These are phyloP conservation scores for Altica lythri DNA, from an alignment of 2,888 invertebrate species.

Conservation along the genomic window DNA sequence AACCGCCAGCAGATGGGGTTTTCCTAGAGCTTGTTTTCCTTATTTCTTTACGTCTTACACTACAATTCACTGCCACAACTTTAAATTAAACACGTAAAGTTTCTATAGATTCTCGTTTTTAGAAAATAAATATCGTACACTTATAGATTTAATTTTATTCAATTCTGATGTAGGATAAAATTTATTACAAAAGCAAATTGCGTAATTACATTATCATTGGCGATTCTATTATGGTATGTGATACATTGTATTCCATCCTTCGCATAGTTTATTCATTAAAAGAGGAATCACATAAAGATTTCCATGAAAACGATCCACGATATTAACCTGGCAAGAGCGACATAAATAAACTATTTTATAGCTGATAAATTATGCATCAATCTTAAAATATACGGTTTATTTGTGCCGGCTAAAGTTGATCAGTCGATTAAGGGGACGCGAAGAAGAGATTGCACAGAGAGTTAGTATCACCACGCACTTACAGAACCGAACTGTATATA, in stretches of 20 bases:
- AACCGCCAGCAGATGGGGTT: conserved; percentile 55
- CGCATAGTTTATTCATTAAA: conserved; percentile 28
- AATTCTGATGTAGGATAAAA: too few relatives aligned
- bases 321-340: conserved; percentile 43
- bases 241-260: conserved; percentile 7
- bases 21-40: conserved; percentile 24
- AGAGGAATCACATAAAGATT: conserved; percentile 31
- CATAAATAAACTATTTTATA: conserved; percentile 50
- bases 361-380: conserved; percentile 53
- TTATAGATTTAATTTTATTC: too few relatives aligned
- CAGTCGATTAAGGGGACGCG: conserved; percentile 47
- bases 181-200: too few relatives aligned
- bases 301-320: conserved; percentile 36
- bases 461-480: conserved; percentile 45
- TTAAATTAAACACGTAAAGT: conserved; percentile 8
- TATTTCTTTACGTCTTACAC: conserved; percentile 12
- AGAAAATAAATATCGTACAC: too few relatives aligned
- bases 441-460: conserved; percentile 31
- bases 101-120: too few relatives aligned
- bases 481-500: conserved; percentile 1
- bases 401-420: conserved; percentile 48
- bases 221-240: conserved; percentile 5
- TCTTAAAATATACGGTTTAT: conserved; percentile 53
- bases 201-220: too few relatives aligned
- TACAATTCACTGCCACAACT: not conserved